phyloP scores from a whole-genome alignment of 2,797 vertebrate genomes.

The Loriculus beryllinus region DNA sequence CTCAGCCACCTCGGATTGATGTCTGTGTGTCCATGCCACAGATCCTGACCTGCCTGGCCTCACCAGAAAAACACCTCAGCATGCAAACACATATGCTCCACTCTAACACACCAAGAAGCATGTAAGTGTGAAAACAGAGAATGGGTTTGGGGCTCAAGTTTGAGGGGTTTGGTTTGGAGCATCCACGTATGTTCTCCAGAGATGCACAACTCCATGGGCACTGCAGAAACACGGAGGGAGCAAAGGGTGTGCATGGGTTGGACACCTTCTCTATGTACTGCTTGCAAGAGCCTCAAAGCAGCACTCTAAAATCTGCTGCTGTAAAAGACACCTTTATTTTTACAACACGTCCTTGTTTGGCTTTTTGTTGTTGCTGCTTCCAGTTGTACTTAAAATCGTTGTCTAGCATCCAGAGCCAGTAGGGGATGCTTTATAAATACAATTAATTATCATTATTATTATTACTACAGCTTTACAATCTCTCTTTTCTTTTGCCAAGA shows the following conservation, averaged over 20 bases:
- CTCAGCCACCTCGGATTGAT: not conserved
- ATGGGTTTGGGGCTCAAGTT: accelerated
- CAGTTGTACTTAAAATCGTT: not conserved
- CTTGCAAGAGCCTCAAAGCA: not conserved
- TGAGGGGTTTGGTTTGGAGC: not conserved
- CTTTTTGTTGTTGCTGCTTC: not conserved
- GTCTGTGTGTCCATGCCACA: accelerated
- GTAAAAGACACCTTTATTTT: not conserved
- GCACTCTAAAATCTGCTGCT: not conserved
- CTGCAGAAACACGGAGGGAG: accelerated
- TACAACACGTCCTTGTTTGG: not conserved
- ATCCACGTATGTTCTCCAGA: accelerated
- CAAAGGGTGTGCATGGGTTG: accelerated
- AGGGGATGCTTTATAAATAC: constrained; percentile 43
- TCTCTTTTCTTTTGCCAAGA: constrained; percentile 62
- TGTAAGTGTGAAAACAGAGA: accelerated
- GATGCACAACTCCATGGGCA: accelerated
- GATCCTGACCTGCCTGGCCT: not conserved
- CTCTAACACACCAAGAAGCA: not conserved
- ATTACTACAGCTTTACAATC: constrained; percentile 35
- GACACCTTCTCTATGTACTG: not conserved
- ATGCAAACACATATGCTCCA: accelerated
- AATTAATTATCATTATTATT: constrained; percentile 59
- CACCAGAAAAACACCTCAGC: accelerated
- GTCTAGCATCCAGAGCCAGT: not conserved